A percentile compares a stretch with the other conserved stretches of the same genome.
Evolutionary conservation across 2,888 invertebrate species (phyloP).

Genomic region (Cerceris rybyensis): DNA sequence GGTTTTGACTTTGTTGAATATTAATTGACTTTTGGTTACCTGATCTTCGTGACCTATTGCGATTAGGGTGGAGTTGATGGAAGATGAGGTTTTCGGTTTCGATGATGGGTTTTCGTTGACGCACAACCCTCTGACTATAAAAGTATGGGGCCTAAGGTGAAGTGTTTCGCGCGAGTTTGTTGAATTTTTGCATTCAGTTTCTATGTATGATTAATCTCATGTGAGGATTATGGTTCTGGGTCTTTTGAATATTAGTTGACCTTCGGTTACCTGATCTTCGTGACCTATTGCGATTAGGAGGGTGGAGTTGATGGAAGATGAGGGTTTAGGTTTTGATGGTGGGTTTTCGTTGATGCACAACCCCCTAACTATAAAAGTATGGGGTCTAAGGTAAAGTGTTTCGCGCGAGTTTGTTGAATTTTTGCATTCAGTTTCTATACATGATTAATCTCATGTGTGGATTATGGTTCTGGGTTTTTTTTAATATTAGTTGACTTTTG

Average conservation of each 20-base stretch:
- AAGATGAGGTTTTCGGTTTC: too few relatives aligned
- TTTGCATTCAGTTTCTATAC: slow-evolving; percentile 19
- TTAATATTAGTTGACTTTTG: too few relatives aligned
- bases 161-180: slow-evolving; percentile 48
- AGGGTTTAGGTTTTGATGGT: too few relatives aligned
- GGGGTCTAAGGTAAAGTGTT: slow-evolving; percentile 47
- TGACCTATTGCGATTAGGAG: too few relatives aligned
- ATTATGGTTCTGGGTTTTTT: background rate
- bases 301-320: too few relatives aligned
- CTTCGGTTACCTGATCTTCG: too few relatives aligned
- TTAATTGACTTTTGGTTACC: too few relatives aligned
- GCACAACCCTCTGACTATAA: background rate
- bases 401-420: slow-evolving; percentile 51
- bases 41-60: too few relatives aligned
- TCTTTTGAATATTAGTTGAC: background rate
- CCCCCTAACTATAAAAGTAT: too few relatives aligned
- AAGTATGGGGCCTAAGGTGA: slow-evolving; percentile 38
- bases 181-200: slow-evolving; percentile 38
- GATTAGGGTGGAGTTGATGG: too few relatives aligned
- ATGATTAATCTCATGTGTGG: slow-evolving; percentile 26
- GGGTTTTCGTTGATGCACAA: background rate
- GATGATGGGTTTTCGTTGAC: background rate
- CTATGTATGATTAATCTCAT: slow-evolving; percentile 27
- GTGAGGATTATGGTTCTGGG: background rate
- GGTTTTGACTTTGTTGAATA: background rate